Conservation (phyloP, 1,140 invertebrate genomes). For the Bombyx mandarina region DNA sequence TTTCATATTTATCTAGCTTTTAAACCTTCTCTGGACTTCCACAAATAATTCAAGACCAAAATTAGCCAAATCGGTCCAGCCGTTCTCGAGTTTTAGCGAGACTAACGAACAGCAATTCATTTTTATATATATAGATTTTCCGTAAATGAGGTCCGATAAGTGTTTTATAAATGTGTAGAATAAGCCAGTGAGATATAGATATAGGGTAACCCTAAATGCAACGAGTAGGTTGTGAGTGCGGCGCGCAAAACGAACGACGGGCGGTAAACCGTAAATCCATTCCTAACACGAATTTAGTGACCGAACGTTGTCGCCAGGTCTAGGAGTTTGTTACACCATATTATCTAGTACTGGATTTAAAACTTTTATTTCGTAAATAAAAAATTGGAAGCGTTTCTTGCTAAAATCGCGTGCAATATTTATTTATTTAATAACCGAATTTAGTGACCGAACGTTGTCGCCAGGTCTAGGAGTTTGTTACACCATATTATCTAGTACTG, state of each 20-base stretch:
- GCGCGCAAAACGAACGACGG: conserved; percentile 5
- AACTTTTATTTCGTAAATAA: background rate
- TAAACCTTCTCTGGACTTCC: too few relatives aligned
- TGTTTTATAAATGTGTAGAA: too few relatives aligned
- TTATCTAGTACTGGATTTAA: conserved; percentile 27
- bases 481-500: conserved; percentile 41
- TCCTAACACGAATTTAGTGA: conserved; percentile 65
- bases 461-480: conserved; percentile 19
- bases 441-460: conserved; percentile 47
- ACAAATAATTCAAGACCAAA: too few relatives aligned
- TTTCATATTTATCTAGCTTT: too few relatives aligned
- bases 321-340: conserved; percentile 33
- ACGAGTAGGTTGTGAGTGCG: background rate
- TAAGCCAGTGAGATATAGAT: too few relatives aligned
- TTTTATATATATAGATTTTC: too few relatives aligned
- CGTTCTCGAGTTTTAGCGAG: too few relatives aligned
- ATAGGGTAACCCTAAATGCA: too few relatives aligned
- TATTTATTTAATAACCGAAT: conserved; percentile 21
- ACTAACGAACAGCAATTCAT: too few relatives aligned
- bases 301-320: conserved; percentile 24
- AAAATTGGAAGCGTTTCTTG: background rate
- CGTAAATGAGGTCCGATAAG: too few relatives aligned
- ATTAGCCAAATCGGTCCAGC: too few relatives aligned
- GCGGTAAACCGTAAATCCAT: conserved; percentile 49
- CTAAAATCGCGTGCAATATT: background rate